A percentile compares a stretch with the other conserved stretches of the same genome.
phyloP scores from a whole-genome alignment of 2,797 vertebrate species.

The Myotis daubentonii region DNA sequence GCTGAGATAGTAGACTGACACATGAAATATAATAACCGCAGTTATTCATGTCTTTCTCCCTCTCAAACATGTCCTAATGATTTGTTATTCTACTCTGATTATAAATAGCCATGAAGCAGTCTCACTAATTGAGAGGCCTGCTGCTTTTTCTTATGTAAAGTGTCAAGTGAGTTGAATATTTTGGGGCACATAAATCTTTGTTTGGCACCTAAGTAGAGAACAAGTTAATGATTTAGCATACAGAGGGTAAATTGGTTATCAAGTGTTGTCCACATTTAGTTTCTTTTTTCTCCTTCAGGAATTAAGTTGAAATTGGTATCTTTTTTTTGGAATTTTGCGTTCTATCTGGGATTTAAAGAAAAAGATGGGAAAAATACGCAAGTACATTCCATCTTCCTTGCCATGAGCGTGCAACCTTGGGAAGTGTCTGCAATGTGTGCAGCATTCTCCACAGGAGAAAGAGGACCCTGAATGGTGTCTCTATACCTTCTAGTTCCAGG shows the following conservation, averaged over 20 bases:
- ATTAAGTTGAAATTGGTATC: neutral
- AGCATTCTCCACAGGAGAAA: neutral
- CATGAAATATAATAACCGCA: slow-evolving; percentile 57
- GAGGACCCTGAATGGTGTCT: neutral
- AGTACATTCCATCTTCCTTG: neutral
- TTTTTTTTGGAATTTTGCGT: neutral
- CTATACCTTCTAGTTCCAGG: neutral
- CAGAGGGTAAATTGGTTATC: slow-evolving; percentile 45
- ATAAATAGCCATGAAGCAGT: slow-evolving; percentile 65
- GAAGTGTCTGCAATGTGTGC: neutral
- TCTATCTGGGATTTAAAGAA: neutral
- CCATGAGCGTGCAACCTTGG: neutral
- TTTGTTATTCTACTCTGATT: slow-evolving; percentile 66
- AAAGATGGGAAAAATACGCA: neutral
- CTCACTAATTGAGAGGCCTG: slow-evolving; percentile 60
- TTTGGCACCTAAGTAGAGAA: slow-evolving; percentile 50
- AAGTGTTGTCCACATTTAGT: neutral
- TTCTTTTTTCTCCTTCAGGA: slow-evolving; percentile 35
- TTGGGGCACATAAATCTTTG: slow-evolving; percentile 59
- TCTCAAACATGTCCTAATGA: slow-evolving; percentile 47
- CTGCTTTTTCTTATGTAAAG: slow-evolving; percentile 51
- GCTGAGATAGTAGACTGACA: slow-evolving; percentile 65
- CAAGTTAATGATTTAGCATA: slow-evolving; percentile 21
- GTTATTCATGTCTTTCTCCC: slow-evolving; percentile 32
- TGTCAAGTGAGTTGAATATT: slow-evolving; percentile 62